Conservation (phyloP, 2,113 vertebrate genomes). For the Formicarius rufipectus region DNA sequence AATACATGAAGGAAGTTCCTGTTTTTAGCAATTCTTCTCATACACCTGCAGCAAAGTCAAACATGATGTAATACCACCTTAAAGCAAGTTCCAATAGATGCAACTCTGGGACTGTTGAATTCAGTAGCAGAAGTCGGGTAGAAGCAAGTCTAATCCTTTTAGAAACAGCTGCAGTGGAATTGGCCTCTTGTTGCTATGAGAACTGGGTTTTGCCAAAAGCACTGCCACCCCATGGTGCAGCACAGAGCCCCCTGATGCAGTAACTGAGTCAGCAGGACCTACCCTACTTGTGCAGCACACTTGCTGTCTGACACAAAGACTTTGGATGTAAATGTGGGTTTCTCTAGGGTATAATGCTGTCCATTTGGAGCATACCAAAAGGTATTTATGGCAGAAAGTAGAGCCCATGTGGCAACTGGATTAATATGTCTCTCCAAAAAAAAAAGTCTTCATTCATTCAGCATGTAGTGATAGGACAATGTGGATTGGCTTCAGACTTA, state of each 20-base stretch:
- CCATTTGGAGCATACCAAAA: not conserved
- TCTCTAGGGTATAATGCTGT: not conserved
- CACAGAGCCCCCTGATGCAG: not conserved
- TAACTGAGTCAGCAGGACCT: not conserved
- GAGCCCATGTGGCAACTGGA: rapidly evolving
- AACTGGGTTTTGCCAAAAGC: not conserved
- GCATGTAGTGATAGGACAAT: too few species aligned
- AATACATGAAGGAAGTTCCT: not conserved
- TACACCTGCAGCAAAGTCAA: not conserved
- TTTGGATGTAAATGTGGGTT: not conserved
- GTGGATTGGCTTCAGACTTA: not conserved
- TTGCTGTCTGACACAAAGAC: not conserved
- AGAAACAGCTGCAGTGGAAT: rapidly evolving
- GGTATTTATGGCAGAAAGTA: not conserved
- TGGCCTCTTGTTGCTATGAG: not conserved
- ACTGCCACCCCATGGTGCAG: rapidly evolving
- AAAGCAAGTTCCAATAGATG: not conserved
- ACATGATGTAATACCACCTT: not conserved
- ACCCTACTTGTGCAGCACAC: not conserved
- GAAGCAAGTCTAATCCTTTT: not conserved
- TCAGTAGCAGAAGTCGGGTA: not conserved
- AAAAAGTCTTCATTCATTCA: not conserved
- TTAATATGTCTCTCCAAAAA: not conserved
- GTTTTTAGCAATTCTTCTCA: not conserved
- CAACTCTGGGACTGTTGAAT: not conserved